These are phyloP conservation scores for Opisthograptis luteolata DNA, from an alignment of 2,888 invertebrate genomes.

Conservation along the genomic window DNA sequence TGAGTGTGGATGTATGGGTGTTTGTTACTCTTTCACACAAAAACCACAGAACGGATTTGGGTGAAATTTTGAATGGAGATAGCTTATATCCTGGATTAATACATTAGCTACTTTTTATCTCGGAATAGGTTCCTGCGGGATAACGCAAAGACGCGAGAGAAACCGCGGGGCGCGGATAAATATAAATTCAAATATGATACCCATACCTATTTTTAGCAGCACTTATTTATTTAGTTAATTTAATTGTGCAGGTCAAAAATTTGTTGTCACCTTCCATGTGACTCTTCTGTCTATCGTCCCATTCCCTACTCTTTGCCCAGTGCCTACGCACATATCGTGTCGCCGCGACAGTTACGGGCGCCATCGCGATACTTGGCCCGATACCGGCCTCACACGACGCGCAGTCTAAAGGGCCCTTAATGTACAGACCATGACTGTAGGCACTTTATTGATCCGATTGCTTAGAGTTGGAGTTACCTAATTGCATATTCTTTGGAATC, in stretches of 20 bases:
- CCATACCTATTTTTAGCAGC: too few relatives aligned
- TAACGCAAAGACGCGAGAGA: too few relatives aligned
- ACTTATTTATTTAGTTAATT: too few relatives aligned
- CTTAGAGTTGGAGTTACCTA: conserved; percentile 13
- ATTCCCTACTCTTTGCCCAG: conserved; percentile 50
- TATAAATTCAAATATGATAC: too few relatives aligned
- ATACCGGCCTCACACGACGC: conserved; percentile 76
- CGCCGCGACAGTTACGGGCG: conserved; percentile 72
- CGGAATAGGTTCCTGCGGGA: too few relatives aligned
- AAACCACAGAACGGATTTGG: too few relatives aligned
- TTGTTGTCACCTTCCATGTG: not conserved
- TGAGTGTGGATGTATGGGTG: too few relatives aligned
- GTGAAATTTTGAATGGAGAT: too few relatives aligned
- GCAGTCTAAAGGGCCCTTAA: conserved; percentile 33
- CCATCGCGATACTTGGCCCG: conserved; percentile 66
- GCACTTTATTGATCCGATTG: conserved; percentile 36
- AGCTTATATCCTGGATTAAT: too few relatives aligned
- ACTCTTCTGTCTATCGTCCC: conserved; percentile 35
- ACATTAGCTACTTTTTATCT: too few relatives aligned
- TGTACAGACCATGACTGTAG: conserved; percentile 41
- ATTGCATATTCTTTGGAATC: conserved; percentile 18
- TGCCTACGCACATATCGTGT: conserved; percentile 67
- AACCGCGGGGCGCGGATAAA: too few relatives aligned
- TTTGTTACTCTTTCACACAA: too few relatives aligned
- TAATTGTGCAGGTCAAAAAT: not conserved